Percentiles rank a stretch among this genome's conserved stretches.
These are phyloP conservation scores for Latheticus oryzae DNA, from an alignment of 2,888 invertebrate species.

Conservation along the genomic window DNA sequence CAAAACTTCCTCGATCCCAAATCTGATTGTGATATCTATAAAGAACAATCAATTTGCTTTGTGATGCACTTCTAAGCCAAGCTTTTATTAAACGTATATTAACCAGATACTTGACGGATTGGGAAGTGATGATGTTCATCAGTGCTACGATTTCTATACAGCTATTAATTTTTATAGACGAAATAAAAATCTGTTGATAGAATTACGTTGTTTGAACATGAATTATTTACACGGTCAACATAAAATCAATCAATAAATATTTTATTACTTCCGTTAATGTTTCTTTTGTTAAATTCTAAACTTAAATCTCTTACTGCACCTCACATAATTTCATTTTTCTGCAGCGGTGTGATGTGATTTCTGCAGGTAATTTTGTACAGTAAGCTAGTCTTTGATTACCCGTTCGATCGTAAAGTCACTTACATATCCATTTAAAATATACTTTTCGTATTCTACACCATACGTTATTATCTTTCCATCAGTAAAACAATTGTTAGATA, in stretches of 20 bases:
- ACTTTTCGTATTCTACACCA: too few species aligned
- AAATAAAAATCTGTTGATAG: too few species aligned
- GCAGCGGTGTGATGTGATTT: constrained; percentile 1
- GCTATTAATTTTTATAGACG: neutral
- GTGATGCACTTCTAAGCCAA: constrained; percentile 1
- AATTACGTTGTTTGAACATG: neutral
- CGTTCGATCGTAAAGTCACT: constrained; percentile 9
- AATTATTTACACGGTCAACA: constrained; percentile 3
- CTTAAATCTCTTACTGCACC: constrained; percentile 1
- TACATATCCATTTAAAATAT: neutral
- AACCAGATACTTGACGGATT: too few species aligned
- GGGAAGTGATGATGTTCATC: constrained; percentile 2
- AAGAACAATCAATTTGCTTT: constrained; percentile 7
- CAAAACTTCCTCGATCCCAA: constrained; percentile 22
- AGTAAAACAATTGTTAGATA: constrained; percentile 4
- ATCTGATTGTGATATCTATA: constrained; percentile 19
- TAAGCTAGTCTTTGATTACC: constrained; percentile 8
- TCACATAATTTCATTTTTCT: constrained; percentile 5
- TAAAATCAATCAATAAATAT: constrained; percentile 8
- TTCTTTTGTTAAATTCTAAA: neutral
- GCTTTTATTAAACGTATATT: too few species aligned
- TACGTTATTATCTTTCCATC: too few species aligned
- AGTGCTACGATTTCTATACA: too few species aligned
- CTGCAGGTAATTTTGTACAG: constrained; percentile 7
- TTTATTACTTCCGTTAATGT: neutral